A percentile compares a stretch with the other conserved stretches of the same genome.
Evolutionary conservation across 2,888 invertebrate species (phyloP).

Genomic region (Allygus modestus): DNA sequence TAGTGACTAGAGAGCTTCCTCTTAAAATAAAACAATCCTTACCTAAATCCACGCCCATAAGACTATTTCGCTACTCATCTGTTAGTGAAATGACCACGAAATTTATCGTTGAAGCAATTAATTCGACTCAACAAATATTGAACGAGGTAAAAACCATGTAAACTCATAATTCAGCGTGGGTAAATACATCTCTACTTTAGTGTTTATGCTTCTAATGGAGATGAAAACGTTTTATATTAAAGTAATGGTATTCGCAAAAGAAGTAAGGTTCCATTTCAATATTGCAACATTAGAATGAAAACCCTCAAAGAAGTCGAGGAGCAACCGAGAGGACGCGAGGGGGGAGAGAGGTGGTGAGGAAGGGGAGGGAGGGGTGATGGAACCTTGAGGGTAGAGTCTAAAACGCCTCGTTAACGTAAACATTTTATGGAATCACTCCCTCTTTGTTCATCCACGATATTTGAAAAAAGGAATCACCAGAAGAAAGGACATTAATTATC

Average conservation of each 20-base stretch:
- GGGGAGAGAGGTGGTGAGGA: background rate
- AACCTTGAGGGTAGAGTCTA: background rate
- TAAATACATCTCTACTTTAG: too few species aligned
- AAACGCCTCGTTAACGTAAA: background rate
- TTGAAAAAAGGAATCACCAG: too few species aligned
- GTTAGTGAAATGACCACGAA: too few species aligned
- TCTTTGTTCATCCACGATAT: background rate
- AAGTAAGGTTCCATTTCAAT: conserved; percentile 3
- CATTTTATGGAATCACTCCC: background rate
- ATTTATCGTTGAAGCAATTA: too few species aligned
- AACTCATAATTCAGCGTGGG: too few species aligned
- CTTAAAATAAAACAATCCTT: too few species aligned
- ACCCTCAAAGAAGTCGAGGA: conserved; percentile 7
- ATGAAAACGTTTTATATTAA: conserved; percentile 25
- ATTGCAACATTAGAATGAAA: background rate
- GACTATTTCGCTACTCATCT: too few species aligned
- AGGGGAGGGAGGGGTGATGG: background rate
- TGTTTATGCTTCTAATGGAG: background rate
- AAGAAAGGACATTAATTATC: too few species aligned
- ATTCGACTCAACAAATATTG: too few species aligned
- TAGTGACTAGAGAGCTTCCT: too few species aligned
- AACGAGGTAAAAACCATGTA: too few species aligned
- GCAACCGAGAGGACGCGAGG: background rate
- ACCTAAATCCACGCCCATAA: too few species aligned
- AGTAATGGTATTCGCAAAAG: background rate